Evolutionary conservation across 2,888 invertebrate genomes (phyloP).

Genomic region (Trisateles emortualis): DNA sequence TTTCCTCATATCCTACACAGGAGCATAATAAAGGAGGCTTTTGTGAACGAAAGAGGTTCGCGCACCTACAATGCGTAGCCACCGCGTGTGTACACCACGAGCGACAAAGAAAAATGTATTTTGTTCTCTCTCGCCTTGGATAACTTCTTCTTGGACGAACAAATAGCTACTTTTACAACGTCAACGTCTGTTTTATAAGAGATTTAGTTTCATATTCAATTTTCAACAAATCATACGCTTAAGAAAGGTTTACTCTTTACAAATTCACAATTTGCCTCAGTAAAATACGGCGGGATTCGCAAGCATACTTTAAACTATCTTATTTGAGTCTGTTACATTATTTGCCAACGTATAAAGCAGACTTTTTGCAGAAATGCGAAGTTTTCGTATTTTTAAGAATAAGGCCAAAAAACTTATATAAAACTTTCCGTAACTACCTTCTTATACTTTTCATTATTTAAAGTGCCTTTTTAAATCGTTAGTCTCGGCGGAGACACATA

Average conservation of each 20-base stretch:
- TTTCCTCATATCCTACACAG: constrained; percentile 84
- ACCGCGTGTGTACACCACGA: constrained; percentile 65
- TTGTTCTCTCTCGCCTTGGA: constrained; percentile 66
- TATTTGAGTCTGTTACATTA: constrained; percentile 6
- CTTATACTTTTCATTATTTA: too few relatives aligned
- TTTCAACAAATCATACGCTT: constrained; percentile 57
- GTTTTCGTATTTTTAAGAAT: too few relatives aligned
- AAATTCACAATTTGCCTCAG: constrained; percentile 23
- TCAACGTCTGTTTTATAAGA: constrained; percentile 58
- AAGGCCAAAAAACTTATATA: too few relatives aligned
- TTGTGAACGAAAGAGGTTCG: constrained; percentile 82
- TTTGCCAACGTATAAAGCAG: background rate
- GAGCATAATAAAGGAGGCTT: constrained; percentile 84
- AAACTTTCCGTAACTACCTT: background rate
- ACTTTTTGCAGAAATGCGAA: background rate
- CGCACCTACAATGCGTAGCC: constrained; percentile 79
- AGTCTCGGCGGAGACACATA: too few relatives aligned
- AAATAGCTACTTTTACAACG: constrained; percentile 67
- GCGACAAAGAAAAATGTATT: constrained; percentile 72
- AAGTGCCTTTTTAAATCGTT: too few relatives aligned
- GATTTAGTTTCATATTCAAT: constrained; percentile 63
- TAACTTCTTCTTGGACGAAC: constrained; percentile 71
- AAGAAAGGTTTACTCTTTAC: constrained; percentile 47
- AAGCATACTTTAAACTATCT: constrained; percentile 2
- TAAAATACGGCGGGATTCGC: constrained; percentile 15